A percentile compares a stretch with the other conserved stretches of the same genome.
Evolutionary conservation across 1,140 invertebrate genomes (phyloP).

Genomic region (Cydia fagiglandana): DNA sequence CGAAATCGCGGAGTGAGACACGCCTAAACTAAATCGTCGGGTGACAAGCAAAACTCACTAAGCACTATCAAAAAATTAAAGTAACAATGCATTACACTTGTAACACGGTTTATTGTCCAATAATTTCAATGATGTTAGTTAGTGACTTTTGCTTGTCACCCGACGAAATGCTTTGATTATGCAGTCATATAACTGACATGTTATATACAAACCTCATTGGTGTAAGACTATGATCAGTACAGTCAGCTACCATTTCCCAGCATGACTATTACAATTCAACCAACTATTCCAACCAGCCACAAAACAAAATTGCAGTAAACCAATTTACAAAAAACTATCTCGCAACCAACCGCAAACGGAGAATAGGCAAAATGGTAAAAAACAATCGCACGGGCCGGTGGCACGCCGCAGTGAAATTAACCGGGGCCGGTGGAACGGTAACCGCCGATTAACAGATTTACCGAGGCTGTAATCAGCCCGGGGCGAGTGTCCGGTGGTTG

Average conservation of each 20-base stretch:
- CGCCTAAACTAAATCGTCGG: too few species aligned
- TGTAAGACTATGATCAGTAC: too few species aligned
- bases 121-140: too few species aligned
- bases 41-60: too few species aligned
- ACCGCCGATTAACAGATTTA: conserved; percentile 47
- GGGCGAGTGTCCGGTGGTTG: conserved; percentile 40
- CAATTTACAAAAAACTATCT: not conserved
- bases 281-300: not conserved
- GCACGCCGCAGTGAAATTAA: conserved; percentile 57
- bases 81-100: too few species aligned
- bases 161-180: too few species aligned
- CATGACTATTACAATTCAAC: not conserved
- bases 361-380: not conserved
- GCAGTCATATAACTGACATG: too few species aligned
- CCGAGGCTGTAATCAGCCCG: conserved; percentile 45
- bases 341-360: not conserved
- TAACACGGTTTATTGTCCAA: too few species aligned
- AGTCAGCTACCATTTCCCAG: not conserved
- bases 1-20: too few species aligned
- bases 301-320: not conserved
- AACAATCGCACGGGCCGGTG: conserved; percentile 12
- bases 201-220: too few species aligned
- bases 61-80: too few species aligned
- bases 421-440: conserved; percentile 49
- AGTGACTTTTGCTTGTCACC: too few species aligned